Base-by-base conservation (phyloP, 2,888 invertebrate species). In the Heliconius ismenius region DNA sequence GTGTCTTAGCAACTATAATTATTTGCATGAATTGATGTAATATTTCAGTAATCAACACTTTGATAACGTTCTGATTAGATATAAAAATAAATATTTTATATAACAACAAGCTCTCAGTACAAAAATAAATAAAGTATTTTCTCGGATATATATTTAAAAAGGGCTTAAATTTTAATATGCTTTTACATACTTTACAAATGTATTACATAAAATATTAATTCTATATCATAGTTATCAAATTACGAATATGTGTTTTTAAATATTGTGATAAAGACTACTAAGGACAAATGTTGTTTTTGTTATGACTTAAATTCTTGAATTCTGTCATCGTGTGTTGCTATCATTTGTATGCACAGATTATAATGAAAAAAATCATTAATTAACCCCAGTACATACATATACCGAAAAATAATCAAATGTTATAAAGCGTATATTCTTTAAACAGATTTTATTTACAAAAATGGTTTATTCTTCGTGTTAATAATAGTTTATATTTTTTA, bases 31-130 rank as follows among this genome's bases (percentile, higher is more conserved):
- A 67, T 67, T 43, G 24, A 43, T 67, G 15, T 43, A 67, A 39
- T 67, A 43, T 67, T 15, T 39, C 39, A 24, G 15, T 43, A 43
- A 67, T 67, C 39, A 43, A 15, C 39, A 43, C 24, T 43, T 43
- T 67, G 67, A 67, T 67, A 67, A 18, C 39, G 39, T 24, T 67
- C 15, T 67, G 36, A 65, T 36, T 39, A 67, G 67, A 67, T 67
- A 67, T 43, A 67, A 43, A 26, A 67, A 43, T 43, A 67, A 24
- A 67, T 39, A 39, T 65, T 65, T 67, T 67, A 67, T 67, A 15
- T 43, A 67, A 65, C n/a, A 65, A 39, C 6, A 39, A 65, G 15
- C 65, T 24, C n/a, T 67, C 36, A 36, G 6, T 39, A 39, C 13
- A 67, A 67, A 49, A 7, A 24, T 39, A 67, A 67, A 39, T 67